Conservation (phyloP, 2,113 vertebrate species). For the Corythoichthys haematopterus region DNA sequence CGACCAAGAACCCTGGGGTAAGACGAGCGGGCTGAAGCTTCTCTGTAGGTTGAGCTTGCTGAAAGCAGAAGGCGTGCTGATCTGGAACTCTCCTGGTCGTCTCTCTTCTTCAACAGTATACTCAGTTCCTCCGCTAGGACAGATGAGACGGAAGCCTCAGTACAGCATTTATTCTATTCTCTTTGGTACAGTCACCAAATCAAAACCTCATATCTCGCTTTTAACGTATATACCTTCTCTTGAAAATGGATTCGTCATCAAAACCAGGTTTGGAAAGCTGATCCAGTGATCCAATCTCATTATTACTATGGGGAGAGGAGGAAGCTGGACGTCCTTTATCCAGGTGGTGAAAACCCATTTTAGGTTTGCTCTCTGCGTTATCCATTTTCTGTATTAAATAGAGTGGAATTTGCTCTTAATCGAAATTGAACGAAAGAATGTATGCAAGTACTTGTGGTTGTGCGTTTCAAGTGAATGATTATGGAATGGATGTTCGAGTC, state of each 20-base stretch:
- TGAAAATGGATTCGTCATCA: conserved; percentile 68
- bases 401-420: conserved; percentile 11
- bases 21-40: conserved; percentile 80
- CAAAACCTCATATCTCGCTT: background rate
- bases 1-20: conserved; percentile 85
- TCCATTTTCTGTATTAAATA: conserved; percentile 74
- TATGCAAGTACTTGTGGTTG: fast-evolving
- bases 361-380: conserved; percentile 73
- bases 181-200: background rate
- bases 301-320: conserved; percentile 63
- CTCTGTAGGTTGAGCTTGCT: conserved; percentile 84
- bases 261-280: conserved; percentile 46
- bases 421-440: background rate
- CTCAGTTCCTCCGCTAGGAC: conserved; percentile 63
- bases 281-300: conserved; percentile 25
- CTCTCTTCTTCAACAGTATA: conserved; percentile 76
- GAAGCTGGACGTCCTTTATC: conserved; percentile 60
- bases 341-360: conserved; percentile 61
- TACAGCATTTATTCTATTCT: background rate
- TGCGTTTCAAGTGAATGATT: background rate
- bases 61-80: conserved; percentile 94
- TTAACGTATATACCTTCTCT: conserved; percentile 57
- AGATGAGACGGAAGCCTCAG: background rate
- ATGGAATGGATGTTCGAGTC: conserved; percentile 1
- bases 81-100: conserved; percentile 78